Evolutionary conservation across 2,113 vertebrate species (phyloP).

Genomic region (Cryptomyrus ogoouensis): DNA sequence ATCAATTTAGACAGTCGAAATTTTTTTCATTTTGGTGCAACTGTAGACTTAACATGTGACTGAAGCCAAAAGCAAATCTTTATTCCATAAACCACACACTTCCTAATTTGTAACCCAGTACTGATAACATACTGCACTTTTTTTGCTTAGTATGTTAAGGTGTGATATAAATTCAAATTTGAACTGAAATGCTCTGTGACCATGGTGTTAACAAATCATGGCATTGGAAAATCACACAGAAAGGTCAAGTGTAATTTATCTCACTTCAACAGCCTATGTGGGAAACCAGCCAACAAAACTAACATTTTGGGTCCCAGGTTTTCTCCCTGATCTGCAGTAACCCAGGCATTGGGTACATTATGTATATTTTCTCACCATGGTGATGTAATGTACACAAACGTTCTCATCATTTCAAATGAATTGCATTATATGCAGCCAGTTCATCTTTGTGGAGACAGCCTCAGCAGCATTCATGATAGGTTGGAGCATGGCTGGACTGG

Average conservation of each 20-base stretch:
- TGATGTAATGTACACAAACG: not conserved
- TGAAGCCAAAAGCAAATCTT: not conserved
- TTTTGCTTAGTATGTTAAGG: not conserved
- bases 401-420: not conserved
- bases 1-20: not conserved
- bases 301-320: not conserved
- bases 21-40: not conserved
- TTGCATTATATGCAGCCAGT: not conserved
- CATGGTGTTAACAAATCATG: not conserved
- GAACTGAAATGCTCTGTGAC: not conserved
- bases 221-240: not conserved
- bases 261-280: not conserved
- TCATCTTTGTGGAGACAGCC: not conserved
- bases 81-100: not conserved
- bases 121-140: not conserved
- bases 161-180: not conserved
- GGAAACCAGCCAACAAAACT: not conserved
- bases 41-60: not conserved
- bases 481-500: not conserved
- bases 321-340: not conserved
- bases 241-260: not conserved
- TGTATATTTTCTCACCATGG: not conserved
- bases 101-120: not conserved
- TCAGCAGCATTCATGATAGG: not conserved
- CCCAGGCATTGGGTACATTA: not conserved